A percentile compares a stretch with the other conserved stretches of the same genome.
phyloP scores from a whole-genome alignment of 1,140 invertebrate genomes.

The Drosophila ercepeae region DNA sequence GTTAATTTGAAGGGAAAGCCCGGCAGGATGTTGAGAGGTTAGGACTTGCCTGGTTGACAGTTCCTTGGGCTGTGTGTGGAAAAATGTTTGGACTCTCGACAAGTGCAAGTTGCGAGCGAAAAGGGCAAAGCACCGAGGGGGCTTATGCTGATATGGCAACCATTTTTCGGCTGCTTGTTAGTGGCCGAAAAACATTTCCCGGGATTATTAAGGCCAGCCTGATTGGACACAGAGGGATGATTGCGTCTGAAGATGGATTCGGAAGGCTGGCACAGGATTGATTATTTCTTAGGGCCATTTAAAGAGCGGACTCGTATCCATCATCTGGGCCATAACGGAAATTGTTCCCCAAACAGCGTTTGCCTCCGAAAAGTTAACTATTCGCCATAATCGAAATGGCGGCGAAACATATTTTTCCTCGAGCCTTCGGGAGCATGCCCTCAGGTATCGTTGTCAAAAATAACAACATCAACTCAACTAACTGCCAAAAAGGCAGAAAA shows the following conservation, averaged over 20 bases:
- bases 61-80: constrained; percentile 3
- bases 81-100: neutral
- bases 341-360: constrained; percentile 53
- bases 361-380: constrained; percentile 47
- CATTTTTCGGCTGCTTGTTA: constrained; percentile 29
- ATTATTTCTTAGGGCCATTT: constrained; percentile 48
- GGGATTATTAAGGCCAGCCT: constrained; percentile 9
- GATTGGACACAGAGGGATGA: constrained; percentile 40
- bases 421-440: constrained; percentile 43
- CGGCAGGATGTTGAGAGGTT: constrained; percentile 9
- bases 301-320: constrained; percentile 26
- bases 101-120: neutral
- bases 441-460: constrained; percentile 73
- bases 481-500: constrained; percentile 43
- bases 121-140: constrained; percentile 18
- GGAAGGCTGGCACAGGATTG: constrained; percentile 20
- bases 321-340: constrained; percentile 28
- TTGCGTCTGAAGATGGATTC: constrained; percentile 5
- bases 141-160: constrained; percentile 49
- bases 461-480: constrained; percentile 70
- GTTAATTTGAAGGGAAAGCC: constrained; percentile 48
- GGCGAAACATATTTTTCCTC: constrained; percentile 50
- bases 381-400: constrained; percentile 71
- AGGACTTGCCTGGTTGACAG: constrained; percentile 27
- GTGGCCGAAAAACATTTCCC: constrained; percentile 15